These are phyloP conservation scores for Karalla daura DNA, from an alignment of 2,797 vertebrate species.

Conservation along the genomic window DNA sequence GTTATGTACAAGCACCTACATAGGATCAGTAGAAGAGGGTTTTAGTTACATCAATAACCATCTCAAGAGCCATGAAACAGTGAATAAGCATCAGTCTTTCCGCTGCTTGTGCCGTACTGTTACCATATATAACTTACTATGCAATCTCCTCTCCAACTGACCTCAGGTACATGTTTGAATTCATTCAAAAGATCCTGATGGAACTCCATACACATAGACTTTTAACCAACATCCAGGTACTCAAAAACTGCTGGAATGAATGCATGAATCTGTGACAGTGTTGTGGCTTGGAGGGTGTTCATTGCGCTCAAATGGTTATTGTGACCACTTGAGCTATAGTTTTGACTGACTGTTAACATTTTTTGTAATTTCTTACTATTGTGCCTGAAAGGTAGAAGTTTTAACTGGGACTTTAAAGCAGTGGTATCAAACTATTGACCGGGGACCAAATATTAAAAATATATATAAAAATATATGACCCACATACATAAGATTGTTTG, in stretches of 20 bases:
- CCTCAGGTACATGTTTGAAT: constrained; percentile 3
- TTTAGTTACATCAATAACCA: constrained; percentile 27
- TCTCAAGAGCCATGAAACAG: constrained; percentile 17
- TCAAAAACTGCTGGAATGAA: constrained; percentile 12
- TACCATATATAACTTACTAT: background rate
- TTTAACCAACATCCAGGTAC: constrained; percentile 8
- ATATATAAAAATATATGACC: no score
- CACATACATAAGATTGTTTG: background rate
- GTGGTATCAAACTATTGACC: background rate
- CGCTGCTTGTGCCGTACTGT: background rate
- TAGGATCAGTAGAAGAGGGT: constrained; percentile 8
- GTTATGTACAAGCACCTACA: background rate
- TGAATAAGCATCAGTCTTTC: no score
- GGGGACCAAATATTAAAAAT: background rate
- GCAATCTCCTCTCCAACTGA: constrained; percentile 2
- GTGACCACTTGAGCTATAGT: background rate
- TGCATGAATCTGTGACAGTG: background rate
- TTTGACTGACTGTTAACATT: background rate
- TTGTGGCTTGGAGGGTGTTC: background rate
- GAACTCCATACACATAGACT: constrained; percentile 3
- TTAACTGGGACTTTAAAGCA: background rate
- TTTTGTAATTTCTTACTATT: background rate
- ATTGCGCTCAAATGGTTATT: background rate
- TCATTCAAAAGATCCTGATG: constrained; percentile 18
- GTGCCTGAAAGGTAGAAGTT: background rate